Evolutionary conservation across 2,888 invertebrate genomes (phyloP), one percentile per base, ranked within the genome.

Genomic region (Candidula unifasciata): DNA sequence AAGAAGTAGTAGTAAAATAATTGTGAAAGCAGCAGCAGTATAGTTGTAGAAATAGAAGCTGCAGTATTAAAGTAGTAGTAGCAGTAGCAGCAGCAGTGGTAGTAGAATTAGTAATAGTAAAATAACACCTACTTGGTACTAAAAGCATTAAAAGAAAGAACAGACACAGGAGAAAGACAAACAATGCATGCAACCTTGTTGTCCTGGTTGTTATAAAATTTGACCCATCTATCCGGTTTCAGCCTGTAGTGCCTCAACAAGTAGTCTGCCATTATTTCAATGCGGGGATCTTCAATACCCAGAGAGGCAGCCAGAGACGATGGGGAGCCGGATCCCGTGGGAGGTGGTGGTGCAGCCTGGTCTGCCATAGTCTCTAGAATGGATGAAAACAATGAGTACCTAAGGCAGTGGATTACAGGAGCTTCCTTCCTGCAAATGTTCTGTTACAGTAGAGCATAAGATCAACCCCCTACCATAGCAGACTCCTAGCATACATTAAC

Each of bases 211-310:
- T 83, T 83, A 64, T 84, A 84, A 35, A 84, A 84, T 54, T 84
- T 85, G 73, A 85, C 69, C 85, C 85, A 85, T 57, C 81, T 57
- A 64, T 85, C 85, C n/a, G 68, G 77, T n/a, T 85, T 85, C 64
- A 68, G 80, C 8, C 54, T 44, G 35, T 85, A 85, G 30, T 80
- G 66, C 37, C 85, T 76, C 64, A 81, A 60, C 18, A 81, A 81
- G 27, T 85, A 85, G 52, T 81, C 80, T 27, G 81, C 80, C 33
- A 81, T 27, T 35, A 85, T 81, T 71, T 85, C 85, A 10, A 85
- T 69, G 24, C 85, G 71, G 8, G 77, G 69, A 35, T 85, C 85
- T 24, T 81, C 85, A 16, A 85, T 85, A 30, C 77, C 81, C 18
- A 85, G 60, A 27, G 24, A 37, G 1, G 57, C 54, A 35, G 85